Base-by-base conservation (phyloP, 2,888 invertebrate genomes). In the Aphrophora alni region DNA sequence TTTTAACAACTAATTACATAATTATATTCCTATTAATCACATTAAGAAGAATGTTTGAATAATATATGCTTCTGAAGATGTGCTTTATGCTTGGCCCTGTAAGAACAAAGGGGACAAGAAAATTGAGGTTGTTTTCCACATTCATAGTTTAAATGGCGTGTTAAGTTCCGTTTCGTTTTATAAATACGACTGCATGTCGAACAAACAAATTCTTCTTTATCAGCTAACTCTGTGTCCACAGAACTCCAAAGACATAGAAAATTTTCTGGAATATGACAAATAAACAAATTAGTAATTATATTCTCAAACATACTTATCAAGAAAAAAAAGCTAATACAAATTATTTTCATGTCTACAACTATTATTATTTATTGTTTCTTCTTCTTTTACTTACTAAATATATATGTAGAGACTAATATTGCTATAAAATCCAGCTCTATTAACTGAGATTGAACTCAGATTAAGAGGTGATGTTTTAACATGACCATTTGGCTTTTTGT, bases 71-170 rank as follows among this genome's bases (percentile, higher is more conserved):
- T 59, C 21, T 59, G 59, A n/a, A 59, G 59, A 14, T 59, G 59
- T 7, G 59, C 21, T 14, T 59, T 59, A 10, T 59, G 59, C 8
- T 84, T 82, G 14, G 82, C 83, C n/a, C 80, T 80, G 71, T 82
- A 84, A 5, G 78, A 71, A 17, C 85, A 85, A 21, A 77, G 78
- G 0, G 75, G 75, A 59, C 85, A 85, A 21, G 74, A 59, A 38
- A 83, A 84, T 38, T 82, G 82, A 2, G 82, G 83, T 28, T 77
- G 80, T 21, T 87, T 88, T 7, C 82, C 84, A 38, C 84, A 84
- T n/a, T 83, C 83, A 38, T 79, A 83, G 72, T 80, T 80, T 78
- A 78, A 25, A 38, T 84, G 84, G 33, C 80, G 81, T 14, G 71
- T 70, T 25, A 84, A 26, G 44, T 69, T 75, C 5, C 78, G 38